Percentiles rank a stretch among this genome's conserved stretches.
phyloP scores from a whole-genome alignment of 2,113 vertebrate species.

The Ameiurus melas region DNA sequence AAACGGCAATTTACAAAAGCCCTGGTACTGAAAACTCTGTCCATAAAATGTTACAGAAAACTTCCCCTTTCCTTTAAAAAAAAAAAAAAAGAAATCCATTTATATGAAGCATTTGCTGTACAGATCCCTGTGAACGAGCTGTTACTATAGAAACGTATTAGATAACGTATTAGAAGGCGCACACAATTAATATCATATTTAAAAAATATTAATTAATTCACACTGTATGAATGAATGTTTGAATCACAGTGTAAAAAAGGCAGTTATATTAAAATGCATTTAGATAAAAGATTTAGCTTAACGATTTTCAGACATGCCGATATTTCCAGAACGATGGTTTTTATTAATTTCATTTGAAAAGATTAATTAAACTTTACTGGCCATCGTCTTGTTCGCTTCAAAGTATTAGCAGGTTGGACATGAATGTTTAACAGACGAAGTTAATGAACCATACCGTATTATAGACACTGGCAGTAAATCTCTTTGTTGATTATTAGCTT shows the following conservation, averaged over 20 bases:
- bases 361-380: no score
- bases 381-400: no score
- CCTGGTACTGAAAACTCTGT: background rate
- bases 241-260: background rate
- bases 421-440: background rate
- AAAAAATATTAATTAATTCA: background rate
- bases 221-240: background rate
- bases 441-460: background rate
- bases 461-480: background rate
- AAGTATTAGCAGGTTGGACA: background rate
- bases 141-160: background rate
- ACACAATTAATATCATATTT: no score
- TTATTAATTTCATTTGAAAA: background rate
- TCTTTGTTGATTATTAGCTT: background rate
- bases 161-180: background rate
- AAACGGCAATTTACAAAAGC: background rate
- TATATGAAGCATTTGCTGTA: background rate
- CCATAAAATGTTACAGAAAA: background rate
- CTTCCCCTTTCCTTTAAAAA: background rate
- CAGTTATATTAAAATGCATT: background rate
- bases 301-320: background rate
- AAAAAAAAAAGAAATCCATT: background rate
- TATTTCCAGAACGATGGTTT: background rate
- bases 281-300: background rate
- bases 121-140: background rate